phyloP scores from a whole-genome alignment of 2,797 vertebrate genomes.

The Aldrovandia affinis region DNA sequence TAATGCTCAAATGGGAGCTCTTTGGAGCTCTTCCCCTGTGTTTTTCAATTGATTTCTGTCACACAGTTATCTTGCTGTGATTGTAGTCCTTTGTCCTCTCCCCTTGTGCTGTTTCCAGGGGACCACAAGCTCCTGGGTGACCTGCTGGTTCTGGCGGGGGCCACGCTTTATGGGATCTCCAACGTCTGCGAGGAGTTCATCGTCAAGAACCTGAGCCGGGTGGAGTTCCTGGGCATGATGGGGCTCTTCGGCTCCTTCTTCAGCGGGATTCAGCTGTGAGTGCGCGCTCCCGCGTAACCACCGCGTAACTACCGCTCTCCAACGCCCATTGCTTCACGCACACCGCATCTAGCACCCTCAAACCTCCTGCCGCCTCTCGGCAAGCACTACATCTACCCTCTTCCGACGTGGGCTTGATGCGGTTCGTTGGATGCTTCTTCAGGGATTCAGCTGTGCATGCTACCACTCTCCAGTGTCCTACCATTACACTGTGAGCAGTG shows the following conservation, averaged over 20 bases:
- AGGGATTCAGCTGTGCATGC: too few relatives aligned
- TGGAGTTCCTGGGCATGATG: slow-evolving; percentile 94
- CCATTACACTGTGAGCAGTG: too few relatives aligned
- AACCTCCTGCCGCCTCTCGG: too few relatives aligned
- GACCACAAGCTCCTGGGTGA: slow-evolving; percentile 93
- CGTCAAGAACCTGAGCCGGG: slow-evolving; percentile 88
- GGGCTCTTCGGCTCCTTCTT: slow-evolving; percentile 96
- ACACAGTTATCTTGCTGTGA: background rate
- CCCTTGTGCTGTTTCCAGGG: slow-evolving; percentile 64
- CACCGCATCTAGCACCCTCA: too few relatives aligned
- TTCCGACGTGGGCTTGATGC: too few relatives aligned
- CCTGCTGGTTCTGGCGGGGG: slow-evolving; percentile 88
- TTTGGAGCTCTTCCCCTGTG: background rate
- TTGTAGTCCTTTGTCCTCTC: background rate
- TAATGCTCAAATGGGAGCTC: background rate
- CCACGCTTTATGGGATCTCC: slow-evolving; percentile 88
- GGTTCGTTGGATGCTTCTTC: too few relatives aligned
- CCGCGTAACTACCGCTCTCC: background rate
- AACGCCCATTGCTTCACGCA: background rate
- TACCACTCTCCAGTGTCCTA: too few relatives aligned
- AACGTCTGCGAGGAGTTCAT: slow-evolving; percentile 94
- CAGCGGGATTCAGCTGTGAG: slow-evolving; percentile 95
- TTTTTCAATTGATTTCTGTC: background rate
- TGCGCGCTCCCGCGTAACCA: slow-evolving; percentile 38
- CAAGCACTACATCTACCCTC: too few relatives aligned